Conservation (phyloP, 2,797 vertebrate species). For the Peromyscus eremicus region DNA sequence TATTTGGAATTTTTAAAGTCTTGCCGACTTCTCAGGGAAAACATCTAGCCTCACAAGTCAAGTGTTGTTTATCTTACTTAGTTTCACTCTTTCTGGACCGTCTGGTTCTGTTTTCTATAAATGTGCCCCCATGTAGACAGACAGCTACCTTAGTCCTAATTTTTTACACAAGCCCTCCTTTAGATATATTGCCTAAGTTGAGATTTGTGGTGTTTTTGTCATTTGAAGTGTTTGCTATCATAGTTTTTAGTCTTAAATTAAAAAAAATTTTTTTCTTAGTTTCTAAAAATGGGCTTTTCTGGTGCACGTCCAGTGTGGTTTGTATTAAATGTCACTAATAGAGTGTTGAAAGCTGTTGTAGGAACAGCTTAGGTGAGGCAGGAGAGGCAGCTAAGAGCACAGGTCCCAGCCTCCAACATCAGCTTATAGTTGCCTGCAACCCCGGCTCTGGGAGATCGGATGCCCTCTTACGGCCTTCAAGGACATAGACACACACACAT, state of each 20-base stretch:
- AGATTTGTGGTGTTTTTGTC: not conserved
- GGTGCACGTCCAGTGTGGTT: not conserved
- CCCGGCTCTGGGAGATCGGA: too few species aligned
- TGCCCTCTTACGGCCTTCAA: not conserved
- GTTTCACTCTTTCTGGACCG: not conserved
- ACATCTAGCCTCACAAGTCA: not conserved
- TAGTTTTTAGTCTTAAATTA: constrained; percentile 21
- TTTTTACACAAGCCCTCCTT: not conserved
- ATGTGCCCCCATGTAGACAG: not conserved
- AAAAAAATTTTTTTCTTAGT: constrained; percentile 36
- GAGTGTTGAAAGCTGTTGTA: not conserved
- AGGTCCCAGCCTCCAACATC: not conserved
- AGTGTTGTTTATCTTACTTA: constrained; percentile 37
- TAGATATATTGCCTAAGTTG: not conserved
- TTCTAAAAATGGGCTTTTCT: constrained; percentile 47
- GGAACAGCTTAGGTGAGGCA: not conserved
- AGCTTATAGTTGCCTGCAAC: not conserved
- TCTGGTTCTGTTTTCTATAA: not conserved
- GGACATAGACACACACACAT: too few species aligned
- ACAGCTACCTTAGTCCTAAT: not conserved
- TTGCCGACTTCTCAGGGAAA: constrained; percentile 39
- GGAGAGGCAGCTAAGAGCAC: not conserved
- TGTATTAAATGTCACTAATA: constrained; percentile 49
- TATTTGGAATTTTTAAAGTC: constrained; percentile 17
- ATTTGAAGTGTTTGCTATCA: constrained; percentile 50